These are phyloP conservation scores for Dinomys branickii DNA, from an alignment of 2,113 vertebrate species.

Conservation along the genomic window DNA sequence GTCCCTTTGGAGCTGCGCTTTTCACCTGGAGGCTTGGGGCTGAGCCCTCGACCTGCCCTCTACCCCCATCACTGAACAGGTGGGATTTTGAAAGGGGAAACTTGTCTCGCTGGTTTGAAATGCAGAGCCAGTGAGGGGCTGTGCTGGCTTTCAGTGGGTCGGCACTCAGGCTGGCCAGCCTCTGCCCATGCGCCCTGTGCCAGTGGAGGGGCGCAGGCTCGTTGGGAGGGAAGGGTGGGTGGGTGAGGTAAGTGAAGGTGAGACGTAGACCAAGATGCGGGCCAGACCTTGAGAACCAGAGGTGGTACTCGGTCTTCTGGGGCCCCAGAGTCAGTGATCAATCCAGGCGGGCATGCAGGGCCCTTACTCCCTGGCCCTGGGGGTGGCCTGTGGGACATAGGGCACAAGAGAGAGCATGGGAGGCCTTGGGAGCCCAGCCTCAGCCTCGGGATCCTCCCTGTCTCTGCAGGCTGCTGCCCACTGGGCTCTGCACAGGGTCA, in stretches of 20 bases:
- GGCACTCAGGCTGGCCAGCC: not conserved
- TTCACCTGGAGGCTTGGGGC: not conserved
- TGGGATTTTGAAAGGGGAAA: not conserved
- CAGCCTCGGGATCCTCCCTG: not conserved
- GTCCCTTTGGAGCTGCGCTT: not conserved
- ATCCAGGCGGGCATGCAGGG: not conserved
- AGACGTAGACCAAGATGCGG: not conserved
- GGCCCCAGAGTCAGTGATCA: not conserved
- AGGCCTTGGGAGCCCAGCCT: not conserved
- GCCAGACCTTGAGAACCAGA: not conserved
- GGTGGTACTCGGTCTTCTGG: not conserved
- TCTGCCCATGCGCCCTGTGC: not conserved
- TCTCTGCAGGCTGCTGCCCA: constrained; percentile 12
- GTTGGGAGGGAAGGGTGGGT: not conserved
- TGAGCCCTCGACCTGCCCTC: not conserved
- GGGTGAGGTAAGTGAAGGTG: not conserved
- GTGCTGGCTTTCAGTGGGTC: not conserved
- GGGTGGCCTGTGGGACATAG: not conserved
- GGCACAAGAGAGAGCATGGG: not conserved
- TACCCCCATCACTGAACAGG: not conserved
- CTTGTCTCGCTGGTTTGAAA: not conserved
- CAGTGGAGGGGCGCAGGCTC: not conserved
- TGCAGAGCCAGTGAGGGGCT: not conserved
- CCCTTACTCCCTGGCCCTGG: no score
- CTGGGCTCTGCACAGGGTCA: not conserved